Conservation (phyloP, 1,140 invertebrate species). For the Papilio aristodemus region DNA sequence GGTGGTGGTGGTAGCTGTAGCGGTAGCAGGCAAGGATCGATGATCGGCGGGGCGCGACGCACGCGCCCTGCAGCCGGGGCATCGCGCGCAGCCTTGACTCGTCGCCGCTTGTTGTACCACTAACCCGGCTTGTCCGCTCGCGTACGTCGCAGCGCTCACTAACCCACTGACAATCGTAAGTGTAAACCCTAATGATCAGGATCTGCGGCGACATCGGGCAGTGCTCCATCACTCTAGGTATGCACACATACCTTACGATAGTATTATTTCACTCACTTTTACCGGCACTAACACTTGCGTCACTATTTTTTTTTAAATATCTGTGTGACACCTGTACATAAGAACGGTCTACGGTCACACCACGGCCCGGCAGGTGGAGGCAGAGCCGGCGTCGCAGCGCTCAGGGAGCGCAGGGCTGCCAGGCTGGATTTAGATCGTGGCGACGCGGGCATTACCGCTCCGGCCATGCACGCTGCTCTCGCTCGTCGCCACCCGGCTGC, state of each 20-base stretch:
- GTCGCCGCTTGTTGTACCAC: conserved; percentile 25
- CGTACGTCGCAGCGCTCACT: not conserved
- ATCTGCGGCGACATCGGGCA: not conserved
- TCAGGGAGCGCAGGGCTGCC: not conserved
- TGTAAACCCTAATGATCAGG: not conserved
- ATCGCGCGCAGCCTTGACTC: conserved; percentile 16
- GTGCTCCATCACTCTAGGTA: not conserved
- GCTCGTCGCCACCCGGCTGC: not conserved
- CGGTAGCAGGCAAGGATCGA: conserved; percentile 48
- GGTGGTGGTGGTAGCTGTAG: too few species aligned
- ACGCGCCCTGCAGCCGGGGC: not conserved
- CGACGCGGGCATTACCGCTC: not conserved
- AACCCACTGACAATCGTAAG: not conserved
- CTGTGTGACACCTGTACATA: not conserved
- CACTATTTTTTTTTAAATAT: not conserved
- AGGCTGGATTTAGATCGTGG: conserved; percentile 13
- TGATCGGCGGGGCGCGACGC: conserved; percentile 35
- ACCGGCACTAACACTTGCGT: not conserved
- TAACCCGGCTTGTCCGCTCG: conserved; percentile 14
- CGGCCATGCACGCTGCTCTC: not conserved
- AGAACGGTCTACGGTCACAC: not conserved
- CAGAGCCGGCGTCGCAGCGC: not conserved
- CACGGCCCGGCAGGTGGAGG: not conserved
- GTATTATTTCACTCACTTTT: too few species aligned
- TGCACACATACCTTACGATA: not conserved